Conservation (phyloP, 2,888 invertebrate species). For the Apodemia duryi region DNA sequence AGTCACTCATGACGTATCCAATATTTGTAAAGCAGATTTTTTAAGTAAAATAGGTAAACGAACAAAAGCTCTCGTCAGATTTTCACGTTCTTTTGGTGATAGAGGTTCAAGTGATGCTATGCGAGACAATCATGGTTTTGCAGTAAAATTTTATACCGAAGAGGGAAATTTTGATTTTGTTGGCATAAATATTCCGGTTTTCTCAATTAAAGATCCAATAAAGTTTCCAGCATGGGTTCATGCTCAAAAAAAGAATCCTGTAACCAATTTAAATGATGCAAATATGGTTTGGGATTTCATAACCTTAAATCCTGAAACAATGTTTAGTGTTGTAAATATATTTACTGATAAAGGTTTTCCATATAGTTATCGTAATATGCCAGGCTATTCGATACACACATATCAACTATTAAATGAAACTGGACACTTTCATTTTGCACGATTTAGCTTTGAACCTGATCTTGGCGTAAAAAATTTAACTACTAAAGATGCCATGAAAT, state of each 20-base stretch:
- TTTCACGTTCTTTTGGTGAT: constrained; percentile 48
- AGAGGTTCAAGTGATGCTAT: constrained; percentile 91
- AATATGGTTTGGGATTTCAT: constrained; percentile 74
- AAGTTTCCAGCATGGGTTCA: constrained; percentile 82
- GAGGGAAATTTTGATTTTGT: constrained; percentile 42
- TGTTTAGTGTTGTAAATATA: constrained; percentile 85
- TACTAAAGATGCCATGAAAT: constrained; percentile 81
- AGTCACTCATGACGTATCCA: too few species aligned
- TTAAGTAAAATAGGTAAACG: too few species aligned
- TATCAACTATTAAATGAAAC: constrained; percentile 90
- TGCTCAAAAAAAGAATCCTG: constrained; percentile 76
- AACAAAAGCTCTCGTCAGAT: too few species aligned
- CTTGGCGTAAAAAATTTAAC: constrained; percentile 89
- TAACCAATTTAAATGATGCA: constrained; percentile 53
- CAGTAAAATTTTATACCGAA: constrained; percentile 79
- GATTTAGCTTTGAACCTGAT: constrained; percentile 93
- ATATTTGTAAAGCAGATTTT: too few species aligned
- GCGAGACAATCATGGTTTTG: constrained; percentile 93
- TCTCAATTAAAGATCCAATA: constrained; percentile 91
- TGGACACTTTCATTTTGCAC: constrained; percentile 85
- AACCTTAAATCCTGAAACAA: constrained; percentile 79
- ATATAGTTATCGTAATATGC: constrained; percentile 92
- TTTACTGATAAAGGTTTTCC: constrained; percentile 93
- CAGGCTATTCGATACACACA: constrained; percentile 93
- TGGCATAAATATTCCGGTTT: constrained; percentile 93